Evolutionary conservation across 2,888 invertebrate genomes (phyloP).

Genomic region (Norana najaformis): DNA sequence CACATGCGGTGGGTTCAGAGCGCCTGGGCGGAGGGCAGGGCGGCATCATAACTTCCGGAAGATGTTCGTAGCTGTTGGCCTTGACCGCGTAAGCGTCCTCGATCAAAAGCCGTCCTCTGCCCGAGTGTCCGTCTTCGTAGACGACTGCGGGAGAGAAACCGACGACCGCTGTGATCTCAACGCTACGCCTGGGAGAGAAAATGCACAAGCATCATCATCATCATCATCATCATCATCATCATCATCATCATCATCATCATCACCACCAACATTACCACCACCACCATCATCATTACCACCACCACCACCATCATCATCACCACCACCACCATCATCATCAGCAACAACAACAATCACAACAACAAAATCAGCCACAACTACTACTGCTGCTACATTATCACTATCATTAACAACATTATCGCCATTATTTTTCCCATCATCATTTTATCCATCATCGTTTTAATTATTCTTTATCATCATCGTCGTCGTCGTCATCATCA

Average conservation of each 20-base stretch:
- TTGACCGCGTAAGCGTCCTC: neutral
- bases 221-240: no score
- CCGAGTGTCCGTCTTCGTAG: neutral
- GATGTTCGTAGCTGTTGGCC: neutral
- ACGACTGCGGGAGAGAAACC: neutral
- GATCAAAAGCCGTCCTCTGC: slow-evolving; percentile 5
- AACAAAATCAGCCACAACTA: no score
- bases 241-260: slow-evolving; percentile 32
- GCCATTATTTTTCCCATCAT: neutral
- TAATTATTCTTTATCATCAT: neutral
- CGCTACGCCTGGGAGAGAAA: neutral
- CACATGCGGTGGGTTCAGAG: neutral
- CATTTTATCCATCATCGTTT: neutral
- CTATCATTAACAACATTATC: neutral
- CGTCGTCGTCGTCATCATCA: neutral
- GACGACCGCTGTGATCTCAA: neutral
- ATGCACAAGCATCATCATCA: no score
- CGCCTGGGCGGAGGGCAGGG: neutral
- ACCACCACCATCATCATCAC: slow-evolving; percentile 30
- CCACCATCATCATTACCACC: slow-evolving; percentile 30
- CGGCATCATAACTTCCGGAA: neutral
- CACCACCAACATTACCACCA: slow-evolving; percentile 31
- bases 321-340: no score
- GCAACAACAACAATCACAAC: no score
- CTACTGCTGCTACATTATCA: neutral